A percentile compares a stretch with the other conserved stretches of the same genome.
Evolutionary conservation across 2,113 vertebrate genomes (phyloP).

Genomic region (Platichthys stellatus): DNA sequence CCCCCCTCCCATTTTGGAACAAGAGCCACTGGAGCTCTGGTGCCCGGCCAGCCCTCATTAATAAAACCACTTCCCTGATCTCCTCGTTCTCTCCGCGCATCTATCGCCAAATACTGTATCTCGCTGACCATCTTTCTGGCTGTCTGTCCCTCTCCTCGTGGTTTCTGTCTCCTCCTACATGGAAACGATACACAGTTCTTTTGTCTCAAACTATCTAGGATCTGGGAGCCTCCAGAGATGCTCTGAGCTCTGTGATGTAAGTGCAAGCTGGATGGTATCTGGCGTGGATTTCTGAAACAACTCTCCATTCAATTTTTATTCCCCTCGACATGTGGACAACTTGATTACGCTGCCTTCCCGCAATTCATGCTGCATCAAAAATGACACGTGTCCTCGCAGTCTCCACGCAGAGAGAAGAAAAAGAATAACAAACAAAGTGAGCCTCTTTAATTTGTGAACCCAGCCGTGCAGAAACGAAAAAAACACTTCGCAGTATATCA

Average conservation of each 20-base stretch:
- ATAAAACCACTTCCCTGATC: constrained; percentile 44
- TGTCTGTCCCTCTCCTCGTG: background rate
- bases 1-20: constrained; percentile 6
- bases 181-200: constrained; percentile 44
- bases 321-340: background rate
- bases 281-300: background rate
- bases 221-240: background rate
- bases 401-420: background rate
- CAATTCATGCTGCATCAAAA: background rate
- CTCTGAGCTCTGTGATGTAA: background rate
- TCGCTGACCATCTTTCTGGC: constrained; percentile 6
- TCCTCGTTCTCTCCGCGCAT: constrained; percentile 20
- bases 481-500: constrained; percentile 18
- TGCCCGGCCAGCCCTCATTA: constrained; percentile 51
- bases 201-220: constrained; percentile 10
- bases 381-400: background rate
- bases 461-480: constrained; percentile 5
- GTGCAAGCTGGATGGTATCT: no score
- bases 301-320: background rate
- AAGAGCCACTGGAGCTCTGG: constrained; percentile 50
- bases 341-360: background rate
- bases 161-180: background rate
- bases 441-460: background rate
- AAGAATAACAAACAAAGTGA: background rate
- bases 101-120: background rate